phyloP scores from a whole-genome alignment of 1,140 invertebrate species.

The Euura saliciscinereae region DNA sequence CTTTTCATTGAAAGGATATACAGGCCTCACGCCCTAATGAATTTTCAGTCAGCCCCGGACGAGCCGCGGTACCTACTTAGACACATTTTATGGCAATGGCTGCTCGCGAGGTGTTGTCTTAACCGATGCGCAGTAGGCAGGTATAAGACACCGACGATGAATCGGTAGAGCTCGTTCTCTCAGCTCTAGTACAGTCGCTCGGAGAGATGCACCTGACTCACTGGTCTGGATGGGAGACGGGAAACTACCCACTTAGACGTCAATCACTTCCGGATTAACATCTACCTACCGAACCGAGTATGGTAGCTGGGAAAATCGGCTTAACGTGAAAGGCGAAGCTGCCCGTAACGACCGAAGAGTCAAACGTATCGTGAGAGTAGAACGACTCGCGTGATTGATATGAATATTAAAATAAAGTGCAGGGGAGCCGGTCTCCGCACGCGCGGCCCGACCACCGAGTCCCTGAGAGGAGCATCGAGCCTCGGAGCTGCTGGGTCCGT shows the following conservation, averaged over 20 bases:
- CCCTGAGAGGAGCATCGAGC: conserved; percentile 5
- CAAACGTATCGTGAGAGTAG: neutral
- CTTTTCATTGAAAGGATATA: neutral
- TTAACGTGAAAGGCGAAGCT: no score
- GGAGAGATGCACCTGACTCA: neutral
- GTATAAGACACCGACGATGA: no score
- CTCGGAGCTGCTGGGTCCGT: neutral
- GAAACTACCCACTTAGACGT: neutral
- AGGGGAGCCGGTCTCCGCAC: conserved; percentile 18
- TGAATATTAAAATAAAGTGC: neutral
- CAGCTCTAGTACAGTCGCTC: no score
- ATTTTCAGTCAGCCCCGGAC: neutral
- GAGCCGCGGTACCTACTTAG: neutral
- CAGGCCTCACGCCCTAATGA: neutral
- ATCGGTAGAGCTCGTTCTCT: no score
- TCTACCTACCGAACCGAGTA: neutral
- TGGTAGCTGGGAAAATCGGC: no score
- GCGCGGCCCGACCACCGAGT: conserved; percentile 20
- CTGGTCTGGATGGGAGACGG: neutral
- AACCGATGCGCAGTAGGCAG: no score
- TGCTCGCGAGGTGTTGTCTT: no score
- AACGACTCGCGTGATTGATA: neutral
- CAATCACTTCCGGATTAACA: conserved; percentile 10
- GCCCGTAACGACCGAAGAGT: neutral
- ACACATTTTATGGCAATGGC: no score